Percentiles rank a stretch among this genome's conserved stretches.
phyloP scores from a whole-genome alignment of 2,888 invertebrate species.

The Spodoptera exigua region DNA sequence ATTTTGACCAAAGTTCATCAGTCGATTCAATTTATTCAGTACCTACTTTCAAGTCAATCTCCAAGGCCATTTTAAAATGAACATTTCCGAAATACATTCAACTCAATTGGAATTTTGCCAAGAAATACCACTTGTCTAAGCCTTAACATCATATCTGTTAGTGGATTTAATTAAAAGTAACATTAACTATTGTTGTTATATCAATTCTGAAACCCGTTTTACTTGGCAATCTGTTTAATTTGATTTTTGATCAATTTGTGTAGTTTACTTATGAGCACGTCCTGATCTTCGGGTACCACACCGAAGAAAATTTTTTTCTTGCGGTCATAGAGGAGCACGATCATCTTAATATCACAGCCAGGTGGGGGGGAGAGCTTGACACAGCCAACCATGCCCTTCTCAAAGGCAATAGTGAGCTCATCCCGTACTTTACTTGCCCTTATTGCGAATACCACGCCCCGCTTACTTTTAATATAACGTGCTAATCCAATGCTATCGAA shows the following conservation, averaged over 20 bases:
- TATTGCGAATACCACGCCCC: slow-evolving; percentile 17
- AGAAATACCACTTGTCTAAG: too few species aligned
- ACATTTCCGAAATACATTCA: too few species aligned
- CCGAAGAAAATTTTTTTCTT: slow-evolving; percentile 13
- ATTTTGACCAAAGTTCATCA: too few species aligned
- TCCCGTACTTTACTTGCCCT: slow-evolving; percentile 3
- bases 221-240: not conserved
- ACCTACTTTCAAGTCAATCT: too few species aligned
- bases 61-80: too few species aligned
- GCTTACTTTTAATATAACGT: slow-evolving; percentile 1
- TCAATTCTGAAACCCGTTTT: not conserved
- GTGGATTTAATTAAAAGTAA: too few species aligned
- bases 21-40: too few species aligned
- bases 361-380: slow-evolving; percentile 10
- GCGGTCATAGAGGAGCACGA: slow-evolving; percentile 21
- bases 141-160: too few species aligned
- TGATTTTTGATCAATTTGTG: slow-evolving; percentile 1
- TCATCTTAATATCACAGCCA: slow-evolving; percentile 8
- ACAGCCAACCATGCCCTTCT: slow-evolving; percentile 19
- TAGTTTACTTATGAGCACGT: slow-evolving; percentile 15
- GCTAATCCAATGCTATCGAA: slow-evolving; percentile 2
- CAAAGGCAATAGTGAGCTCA: slow-evolving; percentile 11
- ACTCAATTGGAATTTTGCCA: too few species aligned
- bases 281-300: slow-evolving; percentile 25
- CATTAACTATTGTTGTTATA: too few species aligned